Base-by-base conservation (phyloP, 1,140 invertebrate species). In the Marisa cornuarietis region DNA sequence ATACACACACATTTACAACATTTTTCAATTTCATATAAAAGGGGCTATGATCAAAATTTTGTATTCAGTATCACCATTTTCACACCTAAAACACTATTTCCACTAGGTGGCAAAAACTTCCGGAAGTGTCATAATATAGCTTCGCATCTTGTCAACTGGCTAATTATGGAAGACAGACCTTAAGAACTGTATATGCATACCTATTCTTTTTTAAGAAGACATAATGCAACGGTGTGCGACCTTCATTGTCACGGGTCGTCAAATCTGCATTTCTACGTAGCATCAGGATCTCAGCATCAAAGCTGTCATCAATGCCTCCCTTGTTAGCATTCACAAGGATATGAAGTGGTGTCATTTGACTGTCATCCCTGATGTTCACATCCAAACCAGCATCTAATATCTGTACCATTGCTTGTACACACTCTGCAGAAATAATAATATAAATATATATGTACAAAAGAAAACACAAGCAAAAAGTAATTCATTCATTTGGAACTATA, bases 171-270 rank as follows among this genome's bases (percentile, higher is more conserved):
- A 58, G 66, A 14, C 13, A 7, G 54, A 73, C 18, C 31, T 42
- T 13, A 14, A 73, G 10, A 63, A 51, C 20, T 42, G 26, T 58
- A 22, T 24, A 20, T 49, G 79, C 79, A 81, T 84, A 85, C 85
- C 71, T 61, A 5, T 71, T 75, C 14, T 78, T 76, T 82, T 92
- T 90, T 11, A 89, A 86, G 85, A 93, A 93, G 0, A 90, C 89
- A 84, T 92, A 93, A 84, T 93, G 92, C 11, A 93, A 83, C 13
- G 90, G 86, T n/a, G 86, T 76, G 80, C 87, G 83, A 1, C 82
- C 81, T 58, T 78, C 71, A 18, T 42, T 71, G 71, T 90, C 87
- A 71, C 81, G 81, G n/a, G 80, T 52, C 52, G 82, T 83, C n/a
- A 88, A 61, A 76, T 86, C 76, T 26, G 87, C 84, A 65, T 86